Percentiles rank a stretch among this genome's conserved stretches.
These are phyloP conservation scores for Cephus cinctus DNA, from an alignment of 1,140 invertebrate genomes.

Conservation along the genomic window DNA sequence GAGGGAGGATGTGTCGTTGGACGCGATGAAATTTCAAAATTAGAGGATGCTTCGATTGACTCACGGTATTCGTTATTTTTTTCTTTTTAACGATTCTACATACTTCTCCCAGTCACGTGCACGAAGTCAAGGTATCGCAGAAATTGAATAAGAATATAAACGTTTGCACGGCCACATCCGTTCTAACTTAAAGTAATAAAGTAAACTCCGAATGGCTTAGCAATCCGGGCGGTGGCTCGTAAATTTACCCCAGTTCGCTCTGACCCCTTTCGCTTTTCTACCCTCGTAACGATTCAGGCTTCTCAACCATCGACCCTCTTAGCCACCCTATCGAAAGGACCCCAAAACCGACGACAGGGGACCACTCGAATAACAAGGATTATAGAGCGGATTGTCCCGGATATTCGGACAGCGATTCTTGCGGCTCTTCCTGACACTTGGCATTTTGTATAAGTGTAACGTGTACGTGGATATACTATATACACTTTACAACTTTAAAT, in stretches of 20 bases:
- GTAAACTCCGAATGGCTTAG: slow-evolving; percentile 34
- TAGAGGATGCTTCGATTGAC: no score
- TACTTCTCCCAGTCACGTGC: no score
- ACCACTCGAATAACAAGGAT: slow-evolving; percentile 31
- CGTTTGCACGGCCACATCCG: no score
- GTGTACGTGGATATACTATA: neutral
- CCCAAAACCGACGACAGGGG: slow-evolving; percentile 28
- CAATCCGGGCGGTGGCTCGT: slow-evolving; percentile 33
- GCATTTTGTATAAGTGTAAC: neutral
- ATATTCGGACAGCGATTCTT: slow-evolving; percentile 3
- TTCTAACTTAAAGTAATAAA: slow-evolving; percentile 40
- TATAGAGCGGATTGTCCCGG: slow-evolving; percentile 13
- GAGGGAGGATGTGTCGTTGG: no score
- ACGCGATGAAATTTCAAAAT: no score
- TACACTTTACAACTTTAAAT: neutral
- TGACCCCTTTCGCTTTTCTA: neutral
- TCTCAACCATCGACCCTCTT: slow-evolving; percentile 33
- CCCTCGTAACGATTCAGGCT: neutral
- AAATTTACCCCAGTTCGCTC: slow-evolving; percentile 28
- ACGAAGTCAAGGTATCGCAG: no score
- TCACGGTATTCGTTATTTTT: no score
- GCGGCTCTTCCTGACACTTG: neutral
- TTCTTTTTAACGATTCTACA: no score
- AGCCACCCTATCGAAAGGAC: slow-evolving; percentile 34
- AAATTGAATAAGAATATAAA: no score